Conservation (phyloP, 2,797 vertebrate species). For the Corythornis leucogaster region DNA sequence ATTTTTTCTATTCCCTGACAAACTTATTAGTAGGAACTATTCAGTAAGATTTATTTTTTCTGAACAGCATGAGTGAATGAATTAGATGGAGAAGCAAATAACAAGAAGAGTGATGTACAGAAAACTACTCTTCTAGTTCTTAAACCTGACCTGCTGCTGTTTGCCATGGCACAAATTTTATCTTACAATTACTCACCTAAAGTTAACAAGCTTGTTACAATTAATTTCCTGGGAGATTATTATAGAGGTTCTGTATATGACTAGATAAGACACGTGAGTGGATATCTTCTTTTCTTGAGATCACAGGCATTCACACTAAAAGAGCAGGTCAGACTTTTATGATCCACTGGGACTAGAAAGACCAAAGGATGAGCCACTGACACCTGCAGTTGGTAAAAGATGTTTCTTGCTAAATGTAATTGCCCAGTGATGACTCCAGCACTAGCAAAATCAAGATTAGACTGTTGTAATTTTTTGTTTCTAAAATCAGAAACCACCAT, state of each 20-base stretch:
- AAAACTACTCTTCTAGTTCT: not conserved
- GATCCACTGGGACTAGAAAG: not conserved
- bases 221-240: not conserved
- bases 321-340: not conserved
- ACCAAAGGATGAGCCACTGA: not conserved
- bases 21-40: not conserved
- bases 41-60: not conserved
- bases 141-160: not conserved
- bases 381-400: not conserved
- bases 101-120: not conserved
- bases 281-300: not conserved
- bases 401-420: not conserved
- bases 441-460: not conserved
- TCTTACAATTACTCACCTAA: not conserved
- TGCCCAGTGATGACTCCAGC: not conserved
- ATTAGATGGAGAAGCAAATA: not conserved
- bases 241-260: not conserved
- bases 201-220: not conserved
- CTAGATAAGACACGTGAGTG: not conserved
- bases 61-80: rapidly evolving
- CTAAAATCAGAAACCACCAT: not conserved
- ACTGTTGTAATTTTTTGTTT: not conserved
- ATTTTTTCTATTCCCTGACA: not conserved
- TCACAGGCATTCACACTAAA: not conserved
- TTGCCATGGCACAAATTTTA: not conserved